phyloP scores from a whole-genome alignment of 2,113 vertebrate genomes.

The Daubentonia madagascariensis region DNA sequence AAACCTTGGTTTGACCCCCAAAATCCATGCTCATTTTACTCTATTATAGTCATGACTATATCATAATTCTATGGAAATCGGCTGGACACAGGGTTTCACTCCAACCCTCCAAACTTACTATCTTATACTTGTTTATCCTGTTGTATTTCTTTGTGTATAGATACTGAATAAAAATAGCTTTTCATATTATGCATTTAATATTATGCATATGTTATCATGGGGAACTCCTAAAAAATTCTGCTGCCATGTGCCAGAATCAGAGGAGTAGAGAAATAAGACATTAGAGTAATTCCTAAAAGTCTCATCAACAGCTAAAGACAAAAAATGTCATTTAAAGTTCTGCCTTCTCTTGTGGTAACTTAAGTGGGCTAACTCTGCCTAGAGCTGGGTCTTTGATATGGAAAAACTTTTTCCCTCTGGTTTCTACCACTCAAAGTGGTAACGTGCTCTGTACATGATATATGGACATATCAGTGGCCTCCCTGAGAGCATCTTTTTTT shows the following conservation, averaged over 20 bases:
- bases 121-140: neutral
- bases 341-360: neutral
- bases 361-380: neutral
- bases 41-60: neutral
- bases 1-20: neutral
- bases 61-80: neutral
- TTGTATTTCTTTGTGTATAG: neutral
- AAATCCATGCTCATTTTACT: neutral
- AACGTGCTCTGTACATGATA: neutral
- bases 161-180: neutral
- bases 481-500: neutral
- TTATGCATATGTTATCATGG: neutral
- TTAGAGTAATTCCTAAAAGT: constrained; percentile 5
- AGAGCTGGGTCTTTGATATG: neutral
- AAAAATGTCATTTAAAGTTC: neutral
- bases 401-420: neutral
- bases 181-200: neutral
- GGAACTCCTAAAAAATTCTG: neutral
- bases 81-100: neutral
- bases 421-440: neutral
- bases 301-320: neutral
- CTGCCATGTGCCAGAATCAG: neutral
- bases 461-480: neutral
- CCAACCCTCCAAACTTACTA: neutral
- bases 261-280: neutral